Percentiles rank a stretch among this genome's conserved stretches.
phyloP scores from a whole-genome alignment of 2,888 invertebrate genomes.

The Sisyra terminalis region DNA sequence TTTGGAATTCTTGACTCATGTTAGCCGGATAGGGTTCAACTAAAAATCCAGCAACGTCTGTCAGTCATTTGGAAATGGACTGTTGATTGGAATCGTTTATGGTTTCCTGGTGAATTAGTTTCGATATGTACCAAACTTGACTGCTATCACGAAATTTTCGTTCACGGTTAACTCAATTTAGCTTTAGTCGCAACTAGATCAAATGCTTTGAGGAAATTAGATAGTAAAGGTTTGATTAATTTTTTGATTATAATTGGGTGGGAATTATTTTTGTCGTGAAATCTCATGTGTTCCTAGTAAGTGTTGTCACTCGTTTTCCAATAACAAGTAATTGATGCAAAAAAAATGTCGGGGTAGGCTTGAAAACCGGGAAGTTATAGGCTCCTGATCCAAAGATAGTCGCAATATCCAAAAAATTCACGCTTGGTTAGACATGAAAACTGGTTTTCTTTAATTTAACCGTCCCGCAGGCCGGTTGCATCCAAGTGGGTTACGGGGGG shows the following conservation, averaged over 20 bases:
- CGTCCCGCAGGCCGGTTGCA: no score
- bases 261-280: no score
- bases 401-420: conserved; percentile 49
- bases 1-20: neutral
- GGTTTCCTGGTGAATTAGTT: conserved; percentile 7
- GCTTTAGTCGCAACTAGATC: no score
- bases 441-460: neutral
- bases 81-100: conserved; percentile 9
- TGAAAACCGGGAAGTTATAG: conserved; percentile 13
- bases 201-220: no score
- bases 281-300: conserved; percentile 3
- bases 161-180: no score
- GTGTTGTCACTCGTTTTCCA: conserved; percentile 7
- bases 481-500: no score
- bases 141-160: no score
- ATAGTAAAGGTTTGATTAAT: no score
- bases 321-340: neutral
- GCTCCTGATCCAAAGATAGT: conserved; percentile 39
- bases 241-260: no score
- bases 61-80: conserved; percentile 20
- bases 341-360: conserved; percentile 9
- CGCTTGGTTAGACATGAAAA: conserved; percentile 24
- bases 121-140: conserved; percentile 7
- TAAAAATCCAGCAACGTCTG: conserved; percentile 21
- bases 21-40: conserved; percentile 15